Base-by-base conservation (phyloP, 2,797 vertebrate genomes). In the Atherinosoma microstoma region DNA sequence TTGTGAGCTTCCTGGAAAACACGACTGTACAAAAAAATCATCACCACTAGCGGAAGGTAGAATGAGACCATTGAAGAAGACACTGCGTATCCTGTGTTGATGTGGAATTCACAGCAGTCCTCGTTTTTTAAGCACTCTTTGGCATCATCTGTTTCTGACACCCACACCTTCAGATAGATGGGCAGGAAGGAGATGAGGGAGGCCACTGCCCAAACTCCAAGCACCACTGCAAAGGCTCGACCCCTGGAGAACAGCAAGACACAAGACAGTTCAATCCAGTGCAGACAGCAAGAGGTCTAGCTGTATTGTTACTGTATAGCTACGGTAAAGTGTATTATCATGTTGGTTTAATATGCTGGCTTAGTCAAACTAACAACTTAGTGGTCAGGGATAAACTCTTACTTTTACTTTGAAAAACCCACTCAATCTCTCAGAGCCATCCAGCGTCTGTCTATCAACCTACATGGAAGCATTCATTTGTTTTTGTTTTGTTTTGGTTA, bases 1-100 rank as follows among this genome's bases (percentile, higher is more conserved):
- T 95, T 96, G 78, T 94, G 94, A 75, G 97, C 98, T 86, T 97
- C 97, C 90, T 96, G 97, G 90, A 98, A 99, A 73, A 99, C 98
- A 47, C 96, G 94, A 54, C 90, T 88, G 11, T 99, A 99, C 67
- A 99, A 95, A 4, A 99, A 99, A 24, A 97, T 94, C 98, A 99
- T 99, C 86, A 99, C 89, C 56, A 96, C 93, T 35, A 99, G 92
- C 0, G 98, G 98, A 70, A 99, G 24, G 87, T 99, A 99, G 94
- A 99, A 99, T 6, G 98, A 99, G 69, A 99, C 94, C 29, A 98
- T 96, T 18, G 98, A 99, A 15, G 98, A 99, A 16, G 95, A 91
- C 27, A 98, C 96, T 1, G 97, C 96, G 0, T 99, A 99, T 0
- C 89, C 91, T 0, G 78, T 67, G 51, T 96, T 99, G 83, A 96